Evolutionary conservation across 2,113 vertebrate genomes (phyloP).

Genomic region (Arenaria interpres): DNA sequence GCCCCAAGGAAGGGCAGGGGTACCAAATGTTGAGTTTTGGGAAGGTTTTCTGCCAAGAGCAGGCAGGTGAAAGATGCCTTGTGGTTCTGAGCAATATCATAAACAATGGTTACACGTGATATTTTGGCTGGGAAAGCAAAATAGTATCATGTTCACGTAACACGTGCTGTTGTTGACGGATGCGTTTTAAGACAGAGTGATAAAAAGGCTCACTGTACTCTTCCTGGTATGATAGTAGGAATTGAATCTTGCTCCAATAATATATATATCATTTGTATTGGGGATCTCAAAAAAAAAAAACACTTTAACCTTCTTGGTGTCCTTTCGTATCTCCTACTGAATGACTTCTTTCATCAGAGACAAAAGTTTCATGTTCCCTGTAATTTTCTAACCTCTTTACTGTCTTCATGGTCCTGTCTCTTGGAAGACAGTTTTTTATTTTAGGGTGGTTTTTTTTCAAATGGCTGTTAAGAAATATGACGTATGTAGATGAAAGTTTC

Average conservation of each 20-base stretch:
- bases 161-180: background rate
- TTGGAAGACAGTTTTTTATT: background rate
- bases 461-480: background rate
- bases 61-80: background rate
- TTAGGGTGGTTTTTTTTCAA: background rate
- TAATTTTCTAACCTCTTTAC: background rate
- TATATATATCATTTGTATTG: background rate
- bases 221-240: background rate
- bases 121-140: background rate
- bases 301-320: background rate
- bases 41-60: background rate
- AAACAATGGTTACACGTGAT: accelerated
- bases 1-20: background rate
- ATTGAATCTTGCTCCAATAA: background rate
- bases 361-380: background rate
- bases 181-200: background rate
- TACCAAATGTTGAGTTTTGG: background rate
- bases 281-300: background rate
- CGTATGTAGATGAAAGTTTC: background rate
- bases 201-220: background rate
- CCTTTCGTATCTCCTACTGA: background rate
- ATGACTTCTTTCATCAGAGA: background rate
- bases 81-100: background rate
- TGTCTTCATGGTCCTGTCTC: background rate
- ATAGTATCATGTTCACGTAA: background rate